Conservation (phyloP, 2,797 vertebrate species). For the Myotis vivesi region DNA sequence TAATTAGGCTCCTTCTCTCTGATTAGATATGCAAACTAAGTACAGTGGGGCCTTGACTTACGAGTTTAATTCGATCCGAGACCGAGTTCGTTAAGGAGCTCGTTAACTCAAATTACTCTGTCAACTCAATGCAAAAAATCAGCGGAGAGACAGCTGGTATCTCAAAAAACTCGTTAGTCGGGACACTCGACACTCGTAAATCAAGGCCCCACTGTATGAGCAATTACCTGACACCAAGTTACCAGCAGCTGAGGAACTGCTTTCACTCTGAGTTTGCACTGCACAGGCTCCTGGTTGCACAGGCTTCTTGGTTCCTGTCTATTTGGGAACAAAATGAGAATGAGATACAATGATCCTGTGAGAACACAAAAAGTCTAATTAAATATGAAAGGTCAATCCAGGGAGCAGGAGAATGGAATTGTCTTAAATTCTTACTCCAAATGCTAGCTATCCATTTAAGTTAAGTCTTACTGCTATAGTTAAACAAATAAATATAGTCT, state of each 20-base stretch:
- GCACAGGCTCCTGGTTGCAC: background rate
- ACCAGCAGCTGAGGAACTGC: background rate
- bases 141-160: no score
- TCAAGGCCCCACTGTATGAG: background rate
- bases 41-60: background rate
- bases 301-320: background rate
- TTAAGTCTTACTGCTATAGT: background rate
- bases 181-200: no score
- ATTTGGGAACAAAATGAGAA: background rate
- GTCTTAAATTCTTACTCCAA: slow-evolving; percentile 4
- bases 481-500: background rate
- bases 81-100: no score
- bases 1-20: background rate
- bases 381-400: background rate
- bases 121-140: no score
- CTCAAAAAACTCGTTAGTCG: no score
- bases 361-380: background rate
- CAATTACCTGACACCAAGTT: background rate
- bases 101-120: no score
- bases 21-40: slow-evolving; percentile 43
- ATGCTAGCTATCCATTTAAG: background rate
- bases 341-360: background rate
- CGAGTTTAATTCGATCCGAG: no score
- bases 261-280: background rate
- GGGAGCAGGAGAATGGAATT: background rate